These are phyloP conservation scores for Xenopus petersii DNA, from an alignment of 2,797 vertebrate genomes.

Conservation along the genomic window DNA sequence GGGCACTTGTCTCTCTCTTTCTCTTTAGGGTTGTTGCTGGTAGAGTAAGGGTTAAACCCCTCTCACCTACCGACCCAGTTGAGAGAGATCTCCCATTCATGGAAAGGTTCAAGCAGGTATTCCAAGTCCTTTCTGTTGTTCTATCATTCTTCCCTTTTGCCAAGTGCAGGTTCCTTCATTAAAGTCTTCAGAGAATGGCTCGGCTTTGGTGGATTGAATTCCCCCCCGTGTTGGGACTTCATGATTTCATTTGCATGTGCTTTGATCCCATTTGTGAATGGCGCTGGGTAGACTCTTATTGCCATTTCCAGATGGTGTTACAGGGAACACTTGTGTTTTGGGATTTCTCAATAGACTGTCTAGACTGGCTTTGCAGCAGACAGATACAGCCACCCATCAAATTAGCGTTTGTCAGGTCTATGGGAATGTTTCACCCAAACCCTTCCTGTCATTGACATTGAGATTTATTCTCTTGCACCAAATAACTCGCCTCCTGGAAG, in stretches of 20 bases:
- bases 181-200: slow-evolving; percentile 76
- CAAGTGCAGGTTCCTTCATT: slow-evolving; percentile 69
- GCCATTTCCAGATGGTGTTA: slow-evolving; percentile 97
- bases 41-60: slow-evolving; percentile 58
- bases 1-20: neutral
- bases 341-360: slow-evolving; percentile 98
- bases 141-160: slow-evolving; percentile 50
- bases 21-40: slow-evolving; percentile 35
- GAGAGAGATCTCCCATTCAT: neutral
- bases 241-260: slow-evolving; percentile 77
- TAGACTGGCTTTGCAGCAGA: slow-evolving; percentile 98
- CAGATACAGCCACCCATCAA: slow-evolving; percentile 99
- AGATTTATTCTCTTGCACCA: slow-evolving; percentile 80
- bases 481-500: neutral
- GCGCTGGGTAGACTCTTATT: slow-evolving; percentile 82
- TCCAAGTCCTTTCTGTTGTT: slow-evolving; percentile 17
- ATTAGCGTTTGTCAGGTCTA: slow-evolving; percentile 99
- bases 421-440: slow-evolving; percentile 97
- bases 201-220: slow-evolving; percentile 76
- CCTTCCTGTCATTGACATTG: slow-evolving; percentile 96
- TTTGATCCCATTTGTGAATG: slow-evolving; percentile 82
- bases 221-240: slow-evolving; percentile 78
- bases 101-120: slow-evolving; percentile 24
- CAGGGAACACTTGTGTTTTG: slow-evolving; percentile 90
- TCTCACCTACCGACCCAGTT: no score